phyloP scores from a whole-genome alignment of 2,797 vertebrate species.

The Caiman crocodilus region DNA sequence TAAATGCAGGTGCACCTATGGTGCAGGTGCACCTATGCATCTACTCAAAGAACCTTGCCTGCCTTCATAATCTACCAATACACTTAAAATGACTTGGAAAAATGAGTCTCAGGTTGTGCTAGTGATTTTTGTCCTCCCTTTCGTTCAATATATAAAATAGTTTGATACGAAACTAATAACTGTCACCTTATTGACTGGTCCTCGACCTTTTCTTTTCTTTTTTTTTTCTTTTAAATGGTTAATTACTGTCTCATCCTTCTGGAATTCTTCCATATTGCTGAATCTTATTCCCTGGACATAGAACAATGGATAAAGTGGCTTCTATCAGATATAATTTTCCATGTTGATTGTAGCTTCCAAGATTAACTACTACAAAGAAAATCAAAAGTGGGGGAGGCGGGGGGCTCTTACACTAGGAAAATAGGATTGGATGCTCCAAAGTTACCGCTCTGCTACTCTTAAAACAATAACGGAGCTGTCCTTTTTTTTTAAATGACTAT shows the following conservation, averaged over 20 bases:
- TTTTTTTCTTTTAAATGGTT: neutral
- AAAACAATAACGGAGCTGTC: slow-evolving; percentile 43
- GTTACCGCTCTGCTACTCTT: slow-evolving; percentile 1
- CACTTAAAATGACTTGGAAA: slow-evolving; percentile 60
- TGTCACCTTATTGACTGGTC: too few relatives aligned
- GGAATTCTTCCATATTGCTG: neutral
- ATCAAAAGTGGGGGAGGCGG: slow-evolving; percentile 8
- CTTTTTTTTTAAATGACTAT: slow-evolving; percentile 26
- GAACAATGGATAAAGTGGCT: slow-evolving; percentile 4
- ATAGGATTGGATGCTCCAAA: neutral
- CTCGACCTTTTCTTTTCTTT: slow-evolving; percentile 16
- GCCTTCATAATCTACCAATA: slow-evolving; percentile 20
- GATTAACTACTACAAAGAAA: slow-evolving; percentile 31
- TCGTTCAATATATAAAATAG: slow-evolving; percentile 32
- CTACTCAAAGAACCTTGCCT: too few relatives aligned
- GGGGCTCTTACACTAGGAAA: neutral
- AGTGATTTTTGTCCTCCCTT: slow-evolving; percentile 49
- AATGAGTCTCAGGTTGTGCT: slow-evolving; percentile 30
- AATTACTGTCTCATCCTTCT: slow-evolving; percentile 15
- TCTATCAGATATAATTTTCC: slow-evolving; percentile 10
- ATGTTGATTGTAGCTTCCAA: slow-evolving; percentile 35
- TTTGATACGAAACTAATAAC: slow-evolving; percentile 30
- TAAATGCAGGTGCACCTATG: slow-evolving; percentile 33
- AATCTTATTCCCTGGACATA: neutral
- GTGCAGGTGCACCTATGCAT: too few relatives aligned